phyloP scores from a whole-genome alignment of 1,140 invertebrate species.

The Scaptomyza graminum region DNA sequence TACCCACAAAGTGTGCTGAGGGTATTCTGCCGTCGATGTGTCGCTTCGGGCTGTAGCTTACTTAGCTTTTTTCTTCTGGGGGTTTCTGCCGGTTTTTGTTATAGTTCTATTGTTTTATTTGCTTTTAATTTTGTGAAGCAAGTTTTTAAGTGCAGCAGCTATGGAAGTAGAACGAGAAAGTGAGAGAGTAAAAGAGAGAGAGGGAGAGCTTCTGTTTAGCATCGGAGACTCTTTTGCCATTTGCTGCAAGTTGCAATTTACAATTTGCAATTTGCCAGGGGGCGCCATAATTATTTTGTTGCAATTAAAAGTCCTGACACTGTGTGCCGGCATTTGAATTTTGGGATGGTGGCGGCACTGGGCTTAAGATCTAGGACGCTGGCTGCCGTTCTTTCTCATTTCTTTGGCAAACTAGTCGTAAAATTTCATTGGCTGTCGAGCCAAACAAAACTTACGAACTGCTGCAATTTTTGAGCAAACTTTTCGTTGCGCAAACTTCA shows the following conservation, averaged over 20 bases:
- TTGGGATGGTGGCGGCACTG: conserved; percentile 6
- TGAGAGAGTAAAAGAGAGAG: too few relatives aligned
- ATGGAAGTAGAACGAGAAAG: too few relatives aligned
- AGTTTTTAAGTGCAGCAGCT: conserved; percentile 64
- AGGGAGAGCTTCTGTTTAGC: conserved; percentile 51
- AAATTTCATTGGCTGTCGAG: conserved; percentile 45
- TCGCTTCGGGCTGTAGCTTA: neutral
- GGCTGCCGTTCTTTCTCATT: conserved; percentile 1
- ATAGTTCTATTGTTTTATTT: conserved; percentile 73
- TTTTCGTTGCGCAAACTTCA: conserved; percentile 49
- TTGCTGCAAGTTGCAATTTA: conserved; percentile 66
- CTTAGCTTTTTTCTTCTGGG: conserved; percentile 20
- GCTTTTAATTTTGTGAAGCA: conserved; percentile 69
- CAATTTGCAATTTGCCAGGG: conserved; percentile 70
- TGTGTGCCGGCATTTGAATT: conserved; percentile 52
- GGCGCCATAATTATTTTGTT: conserved; percentile 81
- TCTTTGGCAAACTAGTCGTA: conserved; percentile 43
- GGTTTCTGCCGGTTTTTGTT: conserved; percentile 47
- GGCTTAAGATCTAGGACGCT: neutral
- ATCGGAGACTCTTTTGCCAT: conserved; percentile 30
- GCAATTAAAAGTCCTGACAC: conserved; percentile 80
- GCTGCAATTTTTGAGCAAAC: conserved; percentile 45
- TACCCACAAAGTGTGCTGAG: neutral
- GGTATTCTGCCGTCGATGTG: conserved; percentile 1
- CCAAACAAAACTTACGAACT: conserved; percentile 26